A percentile compares a stretch with the other conserved stretches of the same genome.
phyloP scores from a whole-genome alignment of 2,113 vertebrate species.

The Dicerorhinus sumatrensis region DNA sequence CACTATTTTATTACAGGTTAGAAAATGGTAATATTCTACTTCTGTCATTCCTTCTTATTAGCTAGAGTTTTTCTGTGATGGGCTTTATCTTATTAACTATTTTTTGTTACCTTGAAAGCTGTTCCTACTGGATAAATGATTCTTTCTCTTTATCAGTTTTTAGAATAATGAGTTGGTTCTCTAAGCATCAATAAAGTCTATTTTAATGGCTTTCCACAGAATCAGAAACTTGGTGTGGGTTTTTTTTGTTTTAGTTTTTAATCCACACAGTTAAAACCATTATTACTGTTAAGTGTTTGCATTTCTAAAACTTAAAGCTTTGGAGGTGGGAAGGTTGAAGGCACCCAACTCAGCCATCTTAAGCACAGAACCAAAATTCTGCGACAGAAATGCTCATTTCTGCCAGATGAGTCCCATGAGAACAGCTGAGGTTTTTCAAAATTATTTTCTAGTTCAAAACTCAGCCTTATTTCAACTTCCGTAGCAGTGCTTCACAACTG shows the following conservation, averaged over 20 bases:
- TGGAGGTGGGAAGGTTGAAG: neutral
- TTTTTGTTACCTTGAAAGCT: neutral
- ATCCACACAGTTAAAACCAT: constrained; percentile 24
- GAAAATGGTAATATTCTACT: constrained; percentile 39
- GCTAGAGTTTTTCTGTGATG: constrained; percentile 42
- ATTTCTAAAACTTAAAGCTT: constrained; percentile 43
- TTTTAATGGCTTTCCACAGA: constrained; percentile 50
- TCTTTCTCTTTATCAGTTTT: constrained; percentile 39
- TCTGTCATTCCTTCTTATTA: constrained; percentile 43
- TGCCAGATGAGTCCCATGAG: neutral
- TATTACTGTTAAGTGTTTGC: constrained; percentile 12
- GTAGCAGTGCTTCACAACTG: neutral
- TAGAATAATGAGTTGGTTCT: constrained; percentile 16
- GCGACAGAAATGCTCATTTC: constrained; percentile 24
- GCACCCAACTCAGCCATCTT: neutral
- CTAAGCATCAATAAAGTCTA: constrained; percentile 13
- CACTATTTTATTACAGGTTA: constrained; percentile 52
- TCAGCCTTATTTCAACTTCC: constrained; percentile 48
- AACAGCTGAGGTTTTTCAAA: constrained; percentile 25
- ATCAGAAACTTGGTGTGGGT: constrained; percentile 31
- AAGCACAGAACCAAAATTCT: constrained; percentile 13
- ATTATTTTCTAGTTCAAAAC: constrained; percentile 51
- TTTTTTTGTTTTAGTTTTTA: constrained; percentile 40
- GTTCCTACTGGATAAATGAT: constrained; percentile 14
- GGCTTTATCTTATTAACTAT: constrained; percentile 26